Percentiles rank a stretch among this genome's conserved stretches.
Conservation (phyloP, 1,140 invertebrate genomes). For the Aporrectodea caliginosa region DNA sequence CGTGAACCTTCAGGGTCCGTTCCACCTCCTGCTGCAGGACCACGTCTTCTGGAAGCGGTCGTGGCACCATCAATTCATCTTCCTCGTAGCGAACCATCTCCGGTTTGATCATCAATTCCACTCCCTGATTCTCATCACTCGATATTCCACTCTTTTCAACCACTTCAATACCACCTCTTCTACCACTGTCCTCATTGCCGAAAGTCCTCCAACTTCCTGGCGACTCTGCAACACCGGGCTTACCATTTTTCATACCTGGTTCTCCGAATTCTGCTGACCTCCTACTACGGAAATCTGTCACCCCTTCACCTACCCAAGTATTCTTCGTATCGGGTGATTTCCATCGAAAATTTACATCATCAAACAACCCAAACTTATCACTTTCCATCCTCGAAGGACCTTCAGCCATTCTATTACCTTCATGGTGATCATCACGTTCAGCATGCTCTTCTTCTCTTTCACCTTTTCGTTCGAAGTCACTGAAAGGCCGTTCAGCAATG, state of each 20-base stretch:
- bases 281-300: too few relatives aligned
- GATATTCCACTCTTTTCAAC: background rate
- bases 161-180: background rate
- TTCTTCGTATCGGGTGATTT: too few relatives aligned
- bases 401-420: too few relatives aligned
- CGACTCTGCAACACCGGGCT: too few relatives aligned
- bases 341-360: too few relatives aligned
- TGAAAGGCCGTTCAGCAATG: background rate
- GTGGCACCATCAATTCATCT: too few relatives aligned
- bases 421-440: background rate
- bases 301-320: too few relatives aligned
- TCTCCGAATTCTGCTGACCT: too few relatives aligned
- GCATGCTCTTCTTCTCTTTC: background rate
- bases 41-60: background rate
- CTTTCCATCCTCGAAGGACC: too few relatives aligned
- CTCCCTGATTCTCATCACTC: background rate
- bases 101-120: background rate
- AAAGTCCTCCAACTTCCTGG: background rate
- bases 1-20: slow-evolving; percentile 16
- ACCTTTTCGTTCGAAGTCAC: background rate
- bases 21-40: slow-evolving; percentile 23
- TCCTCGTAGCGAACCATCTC: slow-evolving; percentile 6
- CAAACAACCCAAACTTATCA: too few relatives aligned
- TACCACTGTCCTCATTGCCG: background rate
- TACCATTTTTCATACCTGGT: too few relatives aligned